Base-by-base conservation (phyloP, 2,888 invertebrate species). In the Phorcus lineatus region DNA sequence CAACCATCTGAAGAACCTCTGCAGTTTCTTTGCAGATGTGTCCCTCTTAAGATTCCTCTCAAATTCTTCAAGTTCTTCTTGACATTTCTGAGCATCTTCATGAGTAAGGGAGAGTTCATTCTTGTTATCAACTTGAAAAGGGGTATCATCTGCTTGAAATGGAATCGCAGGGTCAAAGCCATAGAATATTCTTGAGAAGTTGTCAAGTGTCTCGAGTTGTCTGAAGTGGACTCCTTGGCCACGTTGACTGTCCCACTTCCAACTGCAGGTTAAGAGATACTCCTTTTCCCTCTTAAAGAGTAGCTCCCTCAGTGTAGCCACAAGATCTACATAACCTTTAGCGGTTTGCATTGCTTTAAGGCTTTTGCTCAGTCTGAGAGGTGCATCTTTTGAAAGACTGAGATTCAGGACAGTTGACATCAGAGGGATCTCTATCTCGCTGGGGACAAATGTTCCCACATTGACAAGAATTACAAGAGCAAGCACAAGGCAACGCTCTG, bases 401-500 rank as follows among this genome's bases (percentile, higher is more conserved):
- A 86, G 76, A 47, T 80, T 78, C n/a, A 82, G 77, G 57, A 88
- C 28, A 2, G 81, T 67, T 3, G 81, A 62, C 66, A 86, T 77
- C 11, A 88, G 80, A n/a, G 74, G 70, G 0, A 67, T 77, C 76
- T 85, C 86, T 67, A 80, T 76, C 6, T 82, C 77, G 3, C 75
- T 53, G 17, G 79, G 76, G 9, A 87, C 81, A n/a, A 84, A 77
- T 19, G 84, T 81, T 4, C 84, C 85, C 55, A 88, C 82, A 79
- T 89, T 89, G 66, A 86, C 81, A 11, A 89, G 74, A 31, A 86
- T 62, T 0, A 86, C 82, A 79, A 88, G 67, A 13, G 80, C 77
- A 2, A 89, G 84, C 0, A 89, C 78, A 9, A 90, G 40, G 6
- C 84, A 74, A 36, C 90, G 84, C 74, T 90, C 90, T 17, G 86